Conservation (phyloP, 2,797 vertebrate genomes). For the Halcyon badia region DNA sequence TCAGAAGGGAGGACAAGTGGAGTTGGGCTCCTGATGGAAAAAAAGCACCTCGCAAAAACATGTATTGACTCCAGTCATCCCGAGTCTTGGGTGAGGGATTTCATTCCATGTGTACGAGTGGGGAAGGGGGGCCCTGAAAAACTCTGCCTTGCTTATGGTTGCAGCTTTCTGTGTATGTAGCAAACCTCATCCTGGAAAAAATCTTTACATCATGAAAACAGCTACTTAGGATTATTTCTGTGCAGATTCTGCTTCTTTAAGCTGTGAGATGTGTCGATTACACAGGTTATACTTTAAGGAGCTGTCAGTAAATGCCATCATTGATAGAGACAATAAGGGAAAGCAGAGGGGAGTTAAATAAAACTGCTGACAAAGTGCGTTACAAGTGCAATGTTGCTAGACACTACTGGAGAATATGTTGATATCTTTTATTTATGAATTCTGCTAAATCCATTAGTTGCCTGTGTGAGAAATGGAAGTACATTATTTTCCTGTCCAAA, state of each 20-base stretch:
- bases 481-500: conserved; percentile 42
- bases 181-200: background rate
- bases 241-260: background rate
- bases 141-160: background rate
- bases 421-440: conserved; percentile 65
- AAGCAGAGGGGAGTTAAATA: conserved; percentile 41
- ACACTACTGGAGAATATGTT: background rate
- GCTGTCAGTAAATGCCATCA: conserved; percentile 11
- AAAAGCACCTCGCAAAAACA: background rate
- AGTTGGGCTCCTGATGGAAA: background rate
- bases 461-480: conserved; percentile 48
- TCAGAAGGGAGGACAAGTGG: background rate
- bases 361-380: conserved; percentile 29
- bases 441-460: conserved; percentile 62
- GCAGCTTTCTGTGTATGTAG: background rate
- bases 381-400: conserved; percentile 22
- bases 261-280: background rate
- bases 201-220: background rate
- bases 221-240: background rate
- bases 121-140: background rate
- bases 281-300: background rate
- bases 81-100: background rate
- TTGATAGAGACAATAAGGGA: conserved; percentile 24
- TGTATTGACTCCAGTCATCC: background rate
- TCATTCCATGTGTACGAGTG: fast-evolving